Evolutionary conservation across 2,888 invertebrate genomes (phyloP), one percentile per base, ranked within the genome.

Genomic region (Napeogenes inachia): DNA sequence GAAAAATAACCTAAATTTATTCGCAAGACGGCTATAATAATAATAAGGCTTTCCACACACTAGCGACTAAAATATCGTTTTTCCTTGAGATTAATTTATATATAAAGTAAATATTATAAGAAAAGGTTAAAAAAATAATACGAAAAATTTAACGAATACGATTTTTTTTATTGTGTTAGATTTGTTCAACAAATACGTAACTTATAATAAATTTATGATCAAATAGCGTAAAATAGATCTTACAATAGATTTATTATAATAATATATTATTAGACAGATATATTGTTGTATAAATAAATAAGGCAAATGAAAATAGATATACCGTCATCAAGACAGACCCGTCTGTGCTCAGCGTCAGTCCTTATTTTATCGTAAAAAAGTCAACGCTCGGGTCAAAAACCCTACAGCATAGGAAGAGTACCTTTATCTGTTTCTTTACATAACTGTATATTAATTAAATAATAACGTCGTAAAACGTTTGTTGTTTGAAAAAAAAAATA

Each of bases 391-490:
- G 73, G 73, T 71, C 68, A 71, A 70, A 66, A 67, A 68, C 66
- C 65, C 66, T 64, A 65, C 65, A 63, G 59, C 50, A 71, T 68
- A 68, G 73, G 75, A 74, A 73, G 74, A 70, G 70, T 58, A 63
- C 54, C 64, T 67, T 71, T 71, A 70, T 74, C 72, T 72, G 72
- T 69, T 21, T 67, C 63, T 71, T 71, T 71, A 72, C 68, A 71
- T 72, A 73, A 72, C 30, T 54, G 13, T 32, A 42, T 13, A 10
- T 60, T 66, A 46, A 57, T 54, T 45, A 13, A 59, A 50, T 47
- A 59, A 45, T 45, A 53, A 3, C 30, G 38, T 32, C 38, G 12
- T 45, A 42, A 38, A 56, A 59, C 46, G 33, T 45, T 57, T 45
- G 35, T 45, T 59, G 33, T 30, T n/a, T 35, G 2, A 6, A 42